Base-by-base conservation (phyloP, 2,113 vertebrate genomes). In the Xyliphius kryptos region DNA sequence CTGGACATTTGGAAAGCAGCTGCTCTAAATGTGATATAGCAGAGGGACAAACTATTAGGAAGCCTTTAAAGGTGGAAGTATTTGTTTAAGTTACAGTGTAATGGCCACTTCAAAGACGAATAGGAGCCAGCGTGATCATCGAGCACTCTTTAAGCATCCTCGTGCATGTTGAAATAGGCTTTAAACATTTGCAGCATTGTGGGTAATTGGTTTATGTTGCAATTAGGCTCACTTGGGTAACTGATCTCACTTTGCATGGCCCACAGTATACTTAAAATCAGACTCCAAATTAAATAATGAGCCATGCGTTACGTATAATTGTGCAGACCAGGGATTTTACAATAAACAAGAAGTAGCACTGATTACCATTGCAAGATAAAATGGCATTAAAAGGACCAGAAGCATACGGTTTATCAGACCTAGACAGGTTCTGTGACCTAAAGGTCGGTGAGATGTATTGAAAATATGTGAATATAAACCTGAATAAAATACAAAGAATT, bases 21-120 rank as follows among this genome's bases (percentile, higher is more conserved):
- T 66, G 46, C 47, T 63, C 56, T 74, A 69, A 75, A 68, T 74
- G 79, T 73, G 71, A 74, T 77, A 50, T 55, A 73, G 66, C 32
- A n/a, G 57, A 52, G 52, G 72, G 67, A 72, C 43, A 68, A 76
- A 61, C 69, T 74, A 79, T 79, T 79, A 79, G 57, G 67, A 57
- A 57, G 40, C 69, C n/a, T 72, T 78, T 78, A 75, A 63, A 69
- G 69, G 63, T 68, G 74, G 73, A 74, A 76, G 74, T 78, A 78
- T 78, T 77, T 76, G 76, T 81, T 76, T 74, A 77, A 74, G 80
- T 78, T 78, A 76, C 73, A 66, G 51, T 67, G 66, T 80, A 80
- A 78, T 78, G 74, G 76, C 73, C 68, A 70, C 69, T 71, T 76
- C 67, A 61, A 78, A 69, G 74, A 78, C 70, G 63, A 74, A 76